phyloP scores from a whole-genome alignment of 1,140 invertebrate species.

The Hycleus phaleratus region DNA sequence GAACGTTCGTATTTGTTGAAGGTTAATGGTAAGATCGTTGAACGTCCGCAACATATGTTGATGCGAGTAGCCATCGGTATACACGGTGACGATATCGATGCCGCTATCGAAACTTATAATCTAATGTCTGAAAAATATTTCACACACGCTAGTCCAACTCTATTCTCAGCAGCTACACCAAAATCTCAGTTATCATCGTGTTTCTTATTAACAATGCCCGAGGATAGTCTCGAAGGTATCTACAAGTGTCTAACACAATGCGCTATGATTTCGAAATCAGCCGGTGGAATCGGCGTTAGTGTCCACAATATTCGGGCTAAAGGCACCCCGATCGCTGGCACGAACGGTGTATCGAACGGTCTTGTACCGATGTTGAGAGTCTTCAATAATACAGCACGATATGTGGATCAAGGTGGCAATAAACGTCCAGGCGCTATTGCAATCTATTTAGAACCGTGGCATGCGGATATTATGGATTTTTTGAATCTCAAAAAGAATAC shows the following conservation, averaged over 20 bases:
- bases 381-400: constrained; percentile 92
- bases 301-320: constrained; percentile 92
- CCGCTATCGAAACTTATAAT: constrained; percentile 95
- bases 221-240: constrained; percentile 98
- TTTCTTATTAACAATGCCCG: constrained; percentile 90
- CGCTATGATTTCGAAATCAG: constrained; percentile 93
- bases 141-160: constrained; percentile 94
- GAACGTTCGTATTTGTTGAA: constrained; percentile 93
- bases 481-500: constrained; percentile 29
- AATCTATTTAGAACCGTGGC: constrained; percentile 98
- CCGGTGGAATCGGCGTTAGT: constrained; percentile 95
- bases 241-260: constrained; percentile 91
- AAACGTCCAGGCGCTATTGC: constrained; percentile 99
- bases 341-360: constrained; percentile 93
- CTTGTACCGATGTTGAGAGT: constrained; percentile 96
- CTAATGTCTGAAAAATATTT: constrained; percentile 93
- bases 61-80: constrained; percentile 98
- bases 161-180: constrained; percentile 91
- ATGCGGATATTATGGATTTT: constrained; percentile 92
- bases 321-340: constrained; percentile 88
- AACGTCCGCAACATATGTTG: constrained; percentile 97
- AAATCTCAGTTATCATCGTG: constrained; percentile 92
- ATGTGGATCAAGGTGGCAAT: constrained; percentile 98
- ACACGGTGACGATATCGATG: constrained; percentile 88
- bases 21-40: constrained; percentile 89